These are phyloP conservation scores for Lymantria dispar DNA, from an alignment of 2,888 invertebrate genomes.

Conservation along the genomic window DNA sequence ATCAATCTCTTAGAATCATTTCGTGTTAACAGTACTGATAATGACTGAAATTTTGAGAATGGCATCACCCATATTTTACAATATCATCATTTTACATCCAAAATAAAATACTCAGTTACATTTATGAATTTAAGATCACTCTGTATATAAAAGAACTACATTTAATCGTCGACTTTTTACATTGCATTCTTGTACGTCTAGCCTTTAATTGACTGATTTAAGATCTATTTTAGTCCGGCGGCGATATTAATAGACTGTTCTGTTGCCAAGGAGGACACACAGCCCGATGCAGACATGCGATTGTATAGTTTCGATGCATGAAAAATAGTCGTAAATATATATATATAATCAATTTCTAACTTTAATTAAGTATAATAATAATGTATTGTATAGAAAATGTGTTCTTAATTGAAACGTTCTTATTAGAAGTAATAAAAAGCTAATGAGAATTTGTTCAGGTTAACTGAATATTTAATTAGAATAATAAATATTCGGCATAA, in stretches of 20 bases:
- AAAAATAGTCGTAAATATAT: neutral
- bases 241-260: slow-evolving; percentile 45
- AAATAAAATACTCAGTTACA: neutral
- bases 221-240: slow-evolving; percentile 49
- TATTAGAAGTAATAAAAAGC: no score
- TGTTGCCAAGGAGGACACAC: slow-evolving; percentile 49
- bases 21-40: no score
- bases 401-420: no score
- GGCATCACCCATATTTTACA: no score
- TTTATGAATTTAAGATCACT: neutral
- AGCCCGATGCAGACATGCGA: slow-evolving; percentile 14
- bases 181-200: slow-evolving; percentile 35
- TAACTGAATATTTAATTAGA: no score
- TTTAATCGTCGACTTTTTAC: slow-evolving; percentile 18
- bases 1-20: no score
- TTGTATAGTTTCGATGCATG: neutral
- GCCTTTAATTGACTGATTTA: slow-evolving; percentile 62
- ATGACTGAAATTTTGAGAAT: no score
- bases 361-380: neutral
- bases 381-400: no score
- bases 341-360: neutral
- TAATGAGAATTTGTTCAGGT: no score
- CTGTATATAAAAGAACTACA: slow-evolving; percentile 4
- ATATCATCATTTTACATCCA: no score
- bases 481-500: no score